Evolutionary conservation across 2,888 invertebrate genomes (phyloP), one percentile per base, ranked within the genome.

Genomic region (Unio pictorum): DNA sequence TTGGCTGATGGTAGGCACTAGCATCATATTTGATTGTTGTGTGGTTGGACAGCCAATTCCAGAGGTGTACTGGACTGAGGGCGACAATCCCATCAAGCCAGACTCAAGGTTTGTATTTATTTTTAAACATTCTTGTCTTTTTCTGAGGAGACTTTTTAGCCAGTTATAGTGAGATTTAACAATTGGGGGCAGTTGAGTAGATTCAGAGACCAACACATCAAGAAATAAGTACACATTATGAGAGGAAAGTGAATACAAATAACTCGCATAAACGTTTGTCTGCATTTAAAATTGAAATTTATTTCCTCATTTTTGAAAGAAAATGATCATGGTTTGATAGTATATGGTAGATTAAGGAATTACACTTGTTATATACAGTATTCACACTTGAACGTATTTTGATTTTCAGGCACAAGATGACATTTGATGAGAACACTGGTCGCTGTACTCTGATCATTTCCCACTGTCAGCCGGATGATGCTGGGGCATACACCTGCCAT

Each of bases 391-490:
- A 34, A 34, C 4, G 34, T 34, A 4, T 4, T 34, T 2, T 63
- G n/a, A n/a, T 66, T 70, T 77, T 17, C 73, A 87, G 88, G 79
- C 87, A 87, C 75, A 84, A 79, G 71, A 84, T 89, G 11, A 85
- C 82, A 11, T 82, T 86, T 65, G 87, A 89, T 75, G 84, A 87
- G 64, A 79, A 94, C 89, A 96, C 95, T 80, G 98, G 98, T 68
- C 94, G 94, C 80, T 95, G 96, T 81, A 95, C 95, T 74, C 93
- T 99, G 85, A 94, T 96, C 84, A 98, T 99, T 88, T 95, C 95
- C 90, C 95, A 96, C 89, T 96, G 84, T 67, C 68, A 74, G 55
- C 80, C 82, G 8, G 96, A 95, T 1, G 94, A 94, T 72, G 94
- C 94, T 66, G 96, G 96, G 58, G 92, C 94, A 76, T 96, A 96